Evolutionary conservation across 2,888 invertebrate species (phyloP), one percentile per base, ranked within the genome.

Genomic region (Aradus depressus): DNA sequence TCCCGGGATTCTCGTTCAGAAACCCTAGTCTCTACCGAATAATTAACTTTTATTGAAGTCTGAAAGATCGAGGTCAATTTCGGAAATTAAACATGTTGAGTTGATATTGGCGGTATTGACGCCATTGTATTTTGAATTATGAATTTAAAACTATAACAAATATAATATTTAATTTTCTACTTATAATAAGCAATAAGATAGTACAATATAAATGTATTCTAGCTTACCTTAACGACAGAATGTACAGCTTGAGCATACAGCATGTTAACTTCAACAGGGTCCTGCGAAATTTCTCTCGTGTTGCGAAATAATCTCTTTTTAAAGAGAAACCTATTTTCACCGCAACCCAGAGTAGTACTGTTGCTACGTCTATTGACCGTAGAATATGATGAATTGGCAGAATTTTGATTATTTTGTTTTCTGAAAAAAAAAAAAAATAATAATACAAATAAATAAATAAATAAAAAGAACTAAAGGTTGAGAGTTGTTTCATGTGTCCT

Each of bases 191-290:
- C 8, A 1, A 38, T 2, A 21, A 48, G 10, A 34, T 19, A 16
- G 23, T 18, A 38, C 14, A 39, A 38, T 14, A 18, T 6, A 10
- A 39, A 39, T 39, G 19, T 21, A 39, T 19, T 5, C 21, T 4
- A 14, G 32, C 50, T 54, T 57, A 90, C 91, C 79, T 91, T 91
- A 3, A 93, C 93, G 42, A 95, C 91, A 65, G 86, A 85, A 63
- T 93, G 86, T 6, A 95, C 93, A 51, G 92, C 93, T 71, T 95
- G 95, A 22, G 93, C 89, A 68, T 92, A 95, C 3, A 95, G 72
- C 65, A 95, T 76, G 62, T 89, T 91, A 12, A 93, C 88, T 70
- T 95, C 93, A 0, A 93, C 87, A 0, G 93, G 92, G 71, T 95
- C 95, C 69, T 91, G 91, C 5, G 91, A 91, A 47, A 93, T 73